Evolutionary conservation across 1,140 invertebrate genomes (phyloP).

Genomic region (Solenopsis fugax): DNA sequence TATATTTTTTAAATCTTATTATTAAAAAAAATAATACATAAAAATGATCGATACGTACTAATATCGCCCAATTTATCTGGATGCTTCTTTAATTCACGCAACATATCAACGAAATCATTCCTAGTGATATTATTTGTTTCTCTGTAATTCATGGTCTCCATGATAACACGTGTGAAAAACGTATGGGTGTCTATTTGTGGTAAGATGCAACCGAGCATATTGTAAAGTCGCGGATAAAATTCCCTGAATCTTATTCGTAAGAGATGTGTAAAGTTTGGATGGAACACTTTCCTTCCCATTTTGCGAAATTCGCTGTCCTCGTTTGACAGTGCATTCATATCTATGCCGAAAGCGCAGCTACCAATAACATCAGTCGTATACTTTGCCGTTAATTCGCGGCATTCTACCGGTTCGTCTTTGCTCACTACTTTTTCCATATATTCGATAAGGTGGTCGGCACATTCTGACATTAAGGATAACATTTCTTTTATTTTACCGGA

Average conservation of each 20-base stretch:
- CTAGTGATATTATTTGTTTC: slow-evolving; percentile 85
- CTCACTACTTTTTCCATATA: slow-evolving; percentile 79
- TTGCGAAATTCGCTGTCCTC: slow-evolving; percentile 85
- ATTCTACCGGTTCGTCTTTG: slow-evolving; percentile 82
- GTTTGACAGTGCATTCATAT: slow-evolving; percentile 85
- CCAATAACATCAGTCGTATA: slow-evolving; percentile 88
- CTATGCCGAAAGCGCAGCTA: slow-evolving; percentile 78
- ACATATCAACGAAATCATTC: slow-evolving; percentile 87
- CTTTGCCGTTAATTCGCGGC: slow-evolving; percentile 85
- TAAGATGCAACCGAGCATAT: slow-evolving; percentile 67
- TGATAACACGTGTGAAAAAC: slow-evolving; percentile 85
- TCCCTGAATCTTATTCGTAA: slow-evolving; percentile 74
- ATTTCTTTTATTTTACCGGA: slow-evolving; percentile 77
- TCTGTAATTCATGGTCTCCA: slow-evolving; percentile 85
- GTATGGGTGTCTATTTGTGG: slow-evolving; percentile 80
- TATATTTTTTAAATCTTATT: not conserved
- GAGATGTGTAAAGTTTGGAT: slow-evolving; percentile 83
- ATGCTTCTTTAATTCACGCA: slow-evolving; percentile 86
- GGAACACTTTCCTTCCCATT: slow-evolving; percentile 81
- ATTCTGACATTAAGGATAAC: slow-evolving; percentile 77
- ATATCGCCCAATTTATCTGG: slow-evolving; percentile 59
- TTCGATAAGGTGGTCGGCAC: slow-evolving; percentile 80
- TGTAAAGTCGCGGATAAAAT: slow-evolving; percentile 70
- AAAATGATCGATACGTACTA: slow-evolving; percentile 53
- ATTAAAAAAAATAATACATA: slow-evolving; percentile 81